Conservation (phyloP, 2,797 vertebrate species). For the Salmo trutta region DNA sequence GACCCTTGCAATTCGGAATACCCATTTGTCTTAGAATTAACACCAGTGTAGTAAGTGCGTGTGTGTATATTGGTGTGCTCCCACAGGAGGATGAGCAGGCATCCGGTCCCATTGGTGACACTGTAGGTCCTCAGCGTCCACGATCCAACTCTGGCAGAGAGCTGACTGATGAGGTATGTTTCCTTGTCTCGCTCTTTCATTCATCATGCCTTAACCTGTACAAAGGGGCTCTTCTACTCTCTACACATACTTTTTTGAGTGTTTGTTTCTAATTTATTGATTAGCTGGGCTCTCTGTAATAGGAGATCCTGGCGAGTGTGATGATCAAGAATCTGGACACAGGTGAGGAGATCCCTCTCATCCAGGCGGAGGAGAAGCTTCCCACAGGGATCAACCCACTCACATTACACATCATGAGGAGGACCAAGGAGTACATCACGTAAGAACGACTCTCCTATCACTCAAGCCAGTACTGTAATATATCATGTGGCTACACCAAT, state of each 20-base stretch:
- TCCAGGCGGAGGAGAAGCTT: slow-evolving; percentile 96
- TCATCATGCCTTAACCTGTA: not conserved
- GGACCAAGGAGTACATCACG: slow-evolving; percentile 98
- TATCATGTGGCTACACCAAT: not conserved
- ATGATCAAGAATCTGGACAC: slow-evolving; percentile 99
- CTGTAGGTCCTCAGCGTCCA: slow-evolving; percentile 89
- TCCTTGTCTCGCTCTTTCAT: not conserved
- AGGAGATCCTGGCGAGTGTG: slow-evolving; percentile 98
- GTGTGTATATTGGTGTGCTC: slow-evolving; percentile 1
- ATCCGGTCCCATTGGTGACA: slow-evolving; percentile 68
- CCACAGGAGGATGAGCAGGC: slow-evolving; percentile 87
- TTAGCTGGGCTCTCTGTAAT: slow-evolving; percentile 27
- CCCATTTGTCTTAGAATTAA: not conserved
- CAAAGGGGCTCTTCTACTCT: not conserved
- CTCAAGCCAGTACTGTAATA: not conserved
- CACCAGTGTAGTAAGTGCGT: not conserved
- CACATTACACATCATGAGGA: slow-evolving; percentile 97
- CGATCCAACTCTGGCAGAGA: slow-evolving; percentile 97
- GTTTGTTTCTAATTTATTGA: not conserved
- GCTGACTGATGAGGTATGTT: slow-evolving; percentile 93
- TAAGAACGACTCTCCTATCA: slow-evolving; percentile 62
- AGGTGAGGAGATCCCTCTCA: slow-evolving; percentile 97
- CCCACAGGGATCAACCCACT: slow-evolving; percentile 97
- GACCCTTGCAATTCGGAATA: not conserved
- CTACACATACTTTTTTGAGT: not conserved